Conservation (phyloP, 1,140 invertebrate genomes). For the Ceratosolen solmsi region DNA sequence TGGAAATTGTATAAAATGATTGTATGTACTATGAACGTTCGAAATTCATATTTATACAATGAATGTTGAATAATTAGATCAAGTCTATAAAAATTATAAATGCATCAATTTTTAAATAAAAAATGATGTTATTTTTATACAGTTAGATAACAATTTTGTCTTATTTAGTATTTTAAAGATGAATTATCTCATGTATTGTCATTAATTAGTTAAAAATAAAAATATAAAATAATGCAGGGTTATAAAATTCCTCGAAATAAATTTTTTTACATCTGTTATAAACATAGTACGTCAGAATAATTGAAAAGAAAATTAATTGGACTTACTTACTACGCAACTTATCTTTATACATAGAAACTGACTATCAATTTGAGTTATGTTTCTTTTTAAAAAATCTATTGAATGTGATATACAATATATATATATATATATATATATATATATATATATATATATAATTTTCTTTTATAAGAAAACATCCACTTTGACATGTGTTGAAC, state of each 20-base stretch:
- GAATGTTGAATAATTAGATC: constrained; percentile 54
- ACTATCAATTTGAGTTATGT: constrained; percentile 26
- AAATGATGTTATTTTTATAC: constrained; percentile 59
- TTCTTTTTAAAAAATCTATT: constrained; percentile 21
- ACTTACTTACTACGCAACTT: constrained; percentile 8
- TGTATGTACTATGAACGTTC: constrained; percentile 35
- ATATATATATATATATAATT: too few relatives aligned
- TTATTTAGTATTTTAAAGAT: constrained; percentile 36
- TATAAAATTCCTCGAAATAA: constrained; percentile 28
- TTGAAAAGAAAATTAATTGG: constrained; percentile 13
- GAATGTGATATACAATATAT: constrained; percentile 44
- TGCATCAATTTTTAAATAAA: constrained; percentile 49
- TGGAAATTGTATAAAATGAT: constrained; percentile 37
- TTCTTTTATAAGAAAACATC: constrained; percentile 8
- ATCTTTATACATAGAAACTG: constrained; percentile 9
- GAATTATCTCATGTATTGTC: constrained; percentile 10
- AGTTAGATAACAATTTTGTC: constrained; percentile 41
- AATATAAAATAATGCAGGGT: constrained; percentile 29
- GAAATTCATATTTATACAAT: constrained; percentile 37
- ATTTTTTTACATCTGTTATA: constrained; percentile 25
- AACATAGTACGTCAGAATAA: constrained; percentile 11
- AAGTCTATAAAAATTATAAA: constrained; percentile 47
- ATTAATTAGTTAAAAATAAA: constrained; percentile 13
- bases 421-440: too few relatives aligned
- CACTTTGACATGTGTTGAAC: constrained; percentile 25